Base-by-base conservation (phyloP, 2,888 invertebrate species). In the Leptinotarsa haldemani region DNA sequence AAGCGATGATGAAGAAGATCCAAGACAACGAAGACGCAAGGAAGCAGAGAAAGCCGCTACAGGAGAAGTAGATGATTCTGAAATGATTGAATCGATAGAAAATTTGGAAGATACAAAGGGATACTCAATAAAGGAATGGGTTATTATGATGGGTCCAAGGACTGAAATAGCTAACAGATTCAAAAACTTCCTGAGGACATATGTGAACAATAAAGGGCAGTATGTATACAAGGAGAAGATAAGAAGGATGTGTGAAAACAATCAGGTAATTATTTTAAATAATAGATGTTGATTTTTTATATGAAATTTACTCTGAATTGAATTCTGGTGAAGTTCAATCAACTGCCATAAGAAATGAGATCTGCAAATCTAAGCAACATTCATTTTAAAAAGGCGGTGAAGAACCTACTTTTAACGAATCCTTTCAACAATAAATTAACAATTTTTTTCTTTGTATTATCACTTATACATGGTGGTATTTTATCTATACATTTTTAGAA, bases 101-200 rank as follows among this genome's bases (percentile, higher is more conserved):
- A 99, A 98, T 88, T 89, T 99, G 48, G 99, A 99, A 86, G 99
- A 99, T 83, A 98, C 97, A 5, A 97, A 98, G 85, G 99, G 99
- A 0, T 94, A 98, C 85, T 91, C 95, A 0, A 94, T 96, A 2
- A 94, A 96, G 83, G 98, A 99, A 83, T 99, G 99, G 97, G 98
- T 99, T 0, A 93, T 94, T 70, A 96, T 98, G 95, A 89, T 97
- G 80, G 98, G 97, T 1, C 98, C 99, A 0, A 92, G 95, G 70
- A 97, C 96, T 15, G 99, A 99, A 89, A 98, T 99, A 80, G 94
- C 95, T 73, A 98, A 99, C 88, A 92, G 93, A 67, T 95, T 95
- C 83, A 97, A 97, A 86, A 97, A 96, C 84, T 98, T 99, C 86
- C 88, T 99, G 20, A 91, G 97, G 47, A 97, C 97, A 15, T 97